Percentiles rank a stretch among this genome's conserved stretches.
Conservation (phyloP, 2,797 vertebrate species). For the Parotocinclus haroldoi region DNA sequence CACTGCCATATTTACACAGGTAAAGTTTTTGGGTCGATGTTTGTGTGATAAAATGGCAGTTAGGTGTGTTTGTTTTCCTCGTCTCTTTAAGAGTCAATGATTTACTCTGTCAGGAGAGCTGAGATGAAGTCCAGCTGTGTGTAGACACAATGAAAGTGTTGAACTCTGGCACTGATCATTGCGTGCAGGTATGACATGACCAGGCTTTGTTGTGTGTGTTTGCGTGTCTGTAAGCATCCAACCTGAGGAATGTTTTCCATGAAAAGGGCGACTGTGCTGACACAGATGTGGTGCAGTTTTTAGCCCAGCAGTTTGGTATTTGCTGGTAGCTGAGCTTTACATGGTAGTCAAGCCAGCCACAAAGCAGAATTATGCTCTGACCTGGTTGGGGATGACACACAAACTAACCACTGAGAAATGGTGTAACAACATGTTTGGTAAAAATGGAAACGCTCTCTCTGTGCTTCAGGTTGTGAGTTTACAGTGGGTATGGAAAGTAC, state of each 20-base stretch:
- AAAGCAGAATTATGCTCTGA: too few relatives aligned
- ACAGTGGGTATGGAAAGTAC: too few relatives aligned
- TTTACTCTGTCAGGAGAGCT: constrained; percentile 15
- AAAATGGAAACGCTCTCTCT: too few relatives aligned
- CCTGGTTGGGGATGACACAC: too few relatives aligned
- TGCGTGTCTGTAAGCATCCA: constrained; percentile 51
- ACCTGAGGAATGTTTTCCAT: constrained; percentile 62
- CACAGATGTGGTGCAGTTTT: constrained; percentile 83
- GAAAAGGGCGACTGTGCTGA: constrained; percentile 69
- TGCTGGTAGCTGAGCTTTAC: constrained; percentile 56
- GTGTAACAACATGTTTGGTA: too few relatives aligned
- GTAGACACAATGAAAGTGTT: constrained; percentile 28
- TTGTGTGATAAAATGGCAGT: too few relatives aligned
- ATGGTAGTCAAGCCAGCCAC: constrained; percentile 53
- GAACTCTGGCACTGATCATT: constrained; percentile 55
- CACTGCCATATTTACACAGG: too few relatives aligned
- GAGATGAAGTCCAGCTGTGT: constrained; percentile 13
- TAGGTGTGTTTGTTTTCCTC: constrained; percentile 39
- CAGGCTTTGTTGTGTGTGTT: constrained; percentile 30
- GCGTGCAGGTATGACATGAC: constrained; percentile 71
- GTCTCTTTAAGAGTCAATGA: constrained; percentile 61
- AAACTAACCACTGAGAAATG: too few relatives aligned
- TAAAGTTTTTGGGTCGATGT: too few relatives aligned
- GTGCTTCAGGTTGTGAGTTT: too few relatives aligned
- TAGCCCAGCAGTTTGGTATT: constrained; percentile 75